Evolutionary conservation across 2,113 vertebrate species (phyloP).

Genomic region (Pomatostomus ruficeps): DNA sequence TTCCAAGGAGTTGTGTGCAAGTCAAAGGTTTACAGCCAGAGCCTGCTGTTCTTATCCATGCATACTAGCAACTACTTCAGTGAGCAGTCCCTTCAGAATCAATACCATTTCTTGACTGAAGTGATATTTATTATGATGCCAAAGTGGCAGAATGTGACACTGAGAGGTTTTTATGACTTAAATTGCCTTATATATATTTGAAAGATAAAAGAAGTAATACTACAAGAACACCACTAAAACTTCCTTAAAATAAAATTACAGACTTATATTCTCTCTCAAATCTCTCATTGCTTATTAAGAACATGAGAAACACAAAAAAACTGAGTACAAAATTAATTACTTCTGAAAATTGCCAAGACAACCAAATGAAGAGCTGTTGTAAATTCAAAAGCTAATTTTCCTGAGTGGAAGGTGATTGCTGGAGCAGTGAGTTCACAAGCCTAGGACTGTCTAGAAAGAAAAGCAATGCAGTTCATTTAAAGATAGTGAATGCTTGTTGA

Average conservation of each 20-base stretch:
- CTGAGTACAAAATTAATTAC: background rate
- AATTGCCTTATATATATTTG: background rate
- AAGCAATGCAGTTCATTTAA: background rate
- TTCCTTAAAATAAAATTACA: background rate
- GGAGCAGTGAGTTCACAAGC: background rate
- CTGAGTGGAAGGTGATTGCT: background rate
- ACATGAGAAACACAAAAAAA: background rate
- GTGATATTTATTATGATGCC: background rate
- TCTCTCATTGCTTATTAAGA: background rate
- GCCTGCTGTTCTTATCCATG: background rate
- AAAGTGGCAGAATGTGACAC: background rate
- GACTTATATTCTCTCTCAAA: background rate
- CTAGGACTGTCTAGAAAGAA: background rate
- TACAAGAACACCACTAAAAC: background rate
- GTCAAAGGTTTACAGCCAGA: background rate
- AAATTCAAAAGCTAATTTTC: slow-evolving; percentile 15
- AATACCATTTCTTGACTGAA: background rate
- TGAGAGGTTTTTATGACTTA: background rate
- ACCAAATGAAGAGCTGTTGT: background rate
- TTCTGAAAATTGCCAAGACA: background rate
- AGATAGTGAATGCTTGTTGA: background rate
- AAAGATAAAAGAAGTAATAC: background rate
- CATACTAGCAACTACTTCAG: background rate
- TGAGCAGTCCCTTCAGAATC: background rate
- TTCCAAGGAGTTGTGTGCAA: background rate